phyloP scores from a whole-genome alignment of 2,888 invertebrate species.

The Leucophenga maculata region DNA sequence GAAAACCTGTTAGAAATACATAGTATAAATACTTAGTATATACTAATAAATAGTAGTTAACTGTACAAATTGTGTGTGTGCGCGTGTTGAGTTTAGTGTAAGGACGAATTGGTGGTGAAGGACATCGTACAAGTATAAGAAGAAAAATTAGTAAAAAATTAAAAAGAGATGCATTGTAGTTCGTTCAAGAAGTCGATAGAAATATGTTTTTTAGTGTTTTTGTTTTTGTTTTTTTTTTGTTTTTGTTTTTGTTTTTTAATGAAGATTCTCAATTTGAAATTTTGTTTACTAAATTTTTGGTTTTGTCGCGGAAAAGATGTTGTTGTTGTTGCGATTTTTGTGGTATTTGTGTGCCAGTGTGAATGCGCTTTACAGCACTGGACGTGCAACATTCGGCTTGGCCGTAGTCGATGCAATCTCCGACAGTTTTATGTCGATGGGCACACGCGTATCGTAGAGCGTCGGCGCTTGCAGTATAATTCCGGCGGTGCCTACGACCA shows the following conservation, averaged over 20 bases:
- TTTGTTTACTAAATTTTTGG: no score
- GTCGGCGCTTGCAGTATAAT: slow-evolving; percentile 96
- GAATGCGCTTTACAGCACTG: slow-evolving; percentile 68
- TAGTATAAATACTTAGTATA: no score
- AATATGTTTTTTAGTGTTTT: neutral
- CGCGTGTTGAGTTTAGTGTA: neutral
- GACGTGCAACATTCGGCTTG: slow-evolving; percentile 79
- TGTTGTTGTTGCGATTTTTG: neutral
- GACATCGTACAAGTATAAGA: neutral
- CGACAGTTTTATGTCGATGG: slow-evolving; percentile 89
- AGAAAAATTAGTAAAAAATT: neutral
- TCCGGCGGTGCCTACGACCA: slow-evolving; percentile 93
- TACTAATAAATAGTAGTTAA: neutral
- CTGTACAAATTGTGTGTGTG: slow-evolving; percentile 1
- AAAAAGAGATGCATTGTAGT: neutral
- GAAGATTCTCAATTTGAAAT: slow-evolving; percentile 11
- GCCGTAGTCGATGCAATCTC: slow-evolving; percentile 92
- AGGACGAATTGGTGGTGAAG: neutral
- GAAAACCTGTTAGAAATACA: no score
- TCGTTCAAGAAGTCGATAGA: neutral
- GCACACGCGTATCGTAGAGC: slow-evolving; percentile 90
- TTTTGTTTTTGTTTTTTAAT: slow-evolving; percentile 17
- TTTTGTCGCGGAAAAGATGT: no score
- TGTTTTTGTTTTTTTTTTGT: slow-evolving; percentile 17
- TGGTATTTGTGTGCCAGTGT: neutral